Evolutionary conservation across 2,113 vertebrate genomes (phyloP).

Genomic region (Xenopus laevis): DNA sequence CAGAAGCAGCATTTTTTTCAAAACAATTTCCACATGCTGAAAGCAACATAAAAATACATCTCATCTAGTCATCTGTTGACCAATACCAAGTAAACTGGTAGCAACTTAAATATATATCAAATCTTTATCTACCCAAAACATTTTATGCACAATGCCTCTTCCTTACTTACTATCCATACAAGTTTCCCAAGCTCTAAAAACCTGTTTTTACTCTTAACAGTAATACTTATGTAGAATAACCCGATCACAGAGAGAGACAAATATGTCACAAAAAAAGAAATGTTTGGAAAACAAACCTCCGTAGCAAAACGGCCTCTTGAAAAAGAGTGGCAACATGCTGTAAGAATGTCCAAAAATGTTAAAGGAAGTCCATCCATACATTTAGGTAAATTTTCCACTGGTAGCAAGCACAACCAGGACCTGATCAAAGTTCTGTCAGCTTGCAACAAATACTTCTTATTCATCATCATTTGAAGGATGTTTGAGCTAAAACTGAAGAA

Average conservation of each 20-base stretch:
- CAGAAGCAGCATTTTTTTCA: slow-evolving; percentile 33
- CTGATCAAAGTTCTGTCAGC: slow-evolving; percentile 62
- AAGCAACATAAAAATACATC: not conserved
- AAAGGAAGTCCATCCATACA: slow-evolving; percentile 49
- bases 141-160: no score
- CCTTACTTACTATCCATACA: no score
- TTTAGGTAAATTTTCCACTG: slow-evolving; percentile 55
- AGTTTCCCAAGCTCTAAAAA: no score
- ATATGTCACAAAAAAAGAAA: no score
- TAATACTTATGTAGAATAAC: no score
- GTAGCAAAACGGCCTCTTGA: rapidly evolving
- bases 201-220: no score
- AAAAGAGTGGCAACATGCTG: slow-evolving; percentile 44
- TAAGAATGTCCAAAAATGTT: slow-evolving; percentile 63
- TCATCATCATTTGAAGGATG: slow-evolving; percentile 58
- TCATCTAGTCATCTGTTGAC: no score
- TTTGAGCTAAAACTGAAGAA: slow-evolving; percentile 46
- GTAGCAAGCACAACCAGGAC: slow-evolving; percentile 74
- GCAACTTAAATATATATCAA: no score
- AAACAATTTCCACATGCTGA: slow-evolving; percentile 30
- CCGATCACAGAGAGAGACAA: no score
- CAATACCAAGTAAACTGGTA: no score
- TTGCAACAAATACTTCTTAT: slow-evolving; percentile 59
- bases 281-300: slow-evolving; percentile 57
- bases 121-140: no score